These are phyloP conservation scores for Cepaea nemoralis DNA, from an alignment of 1,140 invertebrate species.

Conservation along the genomic window DNA sequence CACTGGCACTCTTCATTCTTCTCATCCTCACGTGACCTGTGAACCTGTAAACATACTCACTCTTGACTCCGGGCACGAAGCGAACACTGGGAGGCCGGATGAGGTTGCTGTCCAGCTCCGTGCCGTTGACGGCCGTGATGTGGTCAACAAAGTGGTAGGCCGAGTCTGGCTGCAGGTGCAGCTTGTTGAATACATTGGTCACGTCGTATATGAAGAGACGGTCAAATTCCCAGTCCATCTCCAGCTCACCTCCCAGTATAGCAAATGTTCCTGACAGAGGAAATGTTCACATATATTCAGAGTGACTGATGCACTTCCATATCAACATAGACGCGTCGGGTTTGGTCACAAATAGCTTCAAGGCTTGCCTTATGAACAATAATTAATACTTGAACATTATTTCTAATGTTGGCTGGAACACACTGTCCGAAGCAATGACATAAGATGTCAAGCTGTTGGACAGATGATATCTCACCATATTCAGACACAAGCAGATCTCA, in stretches of 20 bases:
- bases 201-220: constrained; percentile 45
- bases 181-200: constrained; percentile 39
- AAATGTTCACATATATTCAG: not conserved
- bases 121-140: constrained; percentile 41
- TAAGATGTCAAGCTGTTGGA: too few species aligned
- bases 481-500: too few species aligned
- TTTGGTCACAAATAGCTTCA: not conserved
- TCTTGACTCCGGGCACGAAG: constrained; percentile 37
- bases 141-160: constrained; percentile 34
- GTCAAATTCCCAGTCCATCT: constrained; percentile 47
- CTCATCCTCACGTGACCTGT: too few species aligned
- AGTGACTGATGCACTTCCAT: not conserved
- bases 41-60: constrained; percentile 18
- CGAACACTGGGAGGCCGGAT: constrained; percentile 40
- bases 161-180: constrained; percentile 28
- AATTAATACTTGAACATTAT: too few species aligned
- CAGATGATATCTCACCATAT: too few species aligned
- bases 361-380: not conserved
- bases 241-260: constrained; percentile 39
- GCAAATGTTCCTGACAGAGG: constrained; percentile 35
- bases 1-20: too few species aligned
- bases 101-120: constrained; percentile 24
- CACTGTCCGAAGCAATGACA: too few species aligned
- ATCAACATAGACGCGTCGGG: not conserved
- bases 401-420: too few species aligned